Base-by-base conservation (phyloP, 2,113 vertebrate species). In the Oxygymnocypris stewartii region DNA sequence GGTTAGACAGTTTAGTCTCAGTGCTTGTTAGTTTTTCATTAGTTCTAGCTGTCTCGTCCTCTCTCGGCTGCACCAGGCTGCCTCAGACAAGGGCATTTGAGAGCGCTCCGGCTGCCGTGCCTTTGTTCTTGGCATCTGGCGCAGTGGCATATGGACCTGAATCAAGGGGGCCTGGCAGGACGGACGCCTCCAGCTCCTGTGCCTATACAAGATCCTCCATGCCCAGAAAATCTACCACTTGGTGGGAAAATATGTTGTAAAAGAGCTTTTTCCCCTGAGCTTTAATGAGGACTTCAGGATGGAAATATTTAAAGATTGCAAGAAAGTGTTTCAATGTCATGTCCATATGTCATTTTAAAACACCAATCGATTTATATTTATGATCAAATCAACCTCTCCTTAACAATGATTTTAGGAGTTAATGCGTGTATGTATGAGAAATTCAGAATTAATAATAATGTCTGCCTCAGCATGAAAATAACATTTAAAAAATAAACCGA, bases 61-160 rank as follows among this genome's bases (percentile, higher is more conserved):
- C 83, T 82, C 44, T 49, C 9, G 1, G 49, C 44, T 83, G 49
- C n/a, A 86, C 79, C 65, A 59, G 31, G 40, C 28, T 61, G 51
- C 82, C 74, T 81, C 67, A 37, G 12, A 61, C 77, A 76, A 77
- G 71, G 49, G 37, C 82, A 82, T 86, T 79, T 37, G 82, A 86
- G 82, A 51, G 20, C 11, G 5, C 28, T 65, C 5, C 18, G 80
- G 54, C 42, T 75, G 67, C 67, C 86, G 65, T 81, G 85, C 23
- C 85, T 87, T 69, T 74, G 85, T 65, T 85, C 82, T 82, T 75
- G 79, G 77, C 83, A 83, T 79, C 79, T 88, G 85, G 79, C 69
- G 35, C 69, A 57, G 51, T 67, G 82, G 79, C 85, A 79, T 85
- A 88, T 90, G 87, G 85, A 83, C 74, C 35, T 40, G 13, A 85